These are phyloP conservation scores for Trachymyrmex cornetzi DNA, from an alignment of 1,140 invertebrate genomes.

Conservation along the genomic window DNA sequence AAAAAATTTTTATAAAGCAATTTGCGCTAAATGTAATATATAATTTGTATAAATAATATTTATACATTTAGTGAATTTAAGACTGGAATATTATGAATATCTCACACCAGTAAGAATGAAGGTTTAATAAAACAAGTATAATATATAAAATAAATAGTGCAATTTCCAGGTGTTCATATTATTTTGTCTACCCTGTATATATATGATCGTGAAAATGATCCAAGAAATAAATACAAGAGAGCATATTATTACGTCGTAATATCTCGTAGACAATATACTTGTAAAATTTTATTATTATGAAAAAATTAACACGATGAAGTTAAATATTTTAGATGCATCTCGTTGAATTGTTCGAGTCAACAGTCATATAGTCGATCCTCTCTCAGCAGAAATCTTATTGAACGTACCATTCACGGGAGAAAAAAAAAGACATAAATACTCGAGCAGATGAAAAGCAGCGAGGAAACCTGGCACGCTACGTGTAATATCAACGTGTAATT, in stretches of 20 bases:
- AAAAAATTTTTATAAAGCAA: too few species aligned
- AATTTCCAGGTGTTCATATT: too few species aligned
- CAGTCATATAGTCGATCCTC: background rate
- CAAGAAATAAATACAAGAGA: background rate
- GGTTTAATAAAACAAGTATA: too few species aligned
- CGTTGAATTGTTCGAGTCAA: slow-evolving; percentile 7
- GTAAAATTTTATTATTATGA: background rate
- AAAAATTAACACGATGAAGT: background rate
- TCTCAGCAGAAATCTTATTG: background rate
- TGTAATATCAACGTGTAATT: slow-evolving; percentile 29
- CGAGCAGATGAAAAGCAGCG: background rate
- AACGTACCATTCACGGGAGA: background rate
- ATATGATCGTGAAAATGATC: background rate
- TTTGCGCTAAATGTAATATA: too few species aligned
- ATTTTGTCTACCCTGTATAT: background rate
- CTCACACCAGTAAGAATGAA: too few species aligned
- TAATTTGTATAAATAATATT: too few species aligned
- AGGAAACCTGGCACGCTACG: background rate
- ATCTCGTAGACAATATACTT: background rate
- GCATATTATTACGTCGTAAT: background rate
- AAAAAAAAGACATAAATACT: background rate
- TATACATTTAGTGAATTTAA: too few species aligned
- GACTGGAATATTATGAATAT: too few species aligned
- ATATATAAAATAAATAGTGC: too few species aligned
- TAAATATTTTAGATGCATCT: background rate